Evolutionary conservation across 2,797 vertebrate genomes (phyloP).

Genomic region (Gymnopithys bicolor): DNA sequence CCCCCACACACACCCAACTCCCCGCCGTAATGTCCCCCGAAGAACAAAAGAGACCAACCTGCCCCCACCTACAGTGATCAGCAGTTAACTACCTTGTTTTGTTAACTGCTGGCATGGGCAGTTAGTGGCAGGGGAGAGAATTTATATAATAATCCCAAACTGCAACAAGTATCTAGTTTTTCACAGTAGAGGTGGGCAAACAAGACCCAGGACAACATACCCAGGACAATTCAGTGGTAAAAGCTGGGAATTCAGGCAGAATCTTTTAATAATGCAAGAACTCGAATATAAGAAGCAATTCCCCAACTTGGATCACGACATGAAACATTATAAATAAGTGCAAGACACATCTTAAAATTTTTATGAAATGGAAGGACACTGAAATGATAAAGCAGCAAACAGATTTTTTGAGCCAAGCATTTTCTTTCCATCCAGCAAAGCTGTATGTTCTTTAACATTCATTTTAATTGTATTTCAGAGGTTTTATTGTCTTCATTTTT

Average conservation of each 20-base stretch:
- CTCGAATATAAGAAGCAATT: background rate
- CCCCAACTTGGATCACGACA: background rate
- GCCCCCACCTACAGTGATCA: no score
- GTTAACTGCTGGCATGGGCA: no score
- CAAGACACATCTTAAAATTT: background rate
- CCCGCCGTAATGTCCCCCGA: no score
- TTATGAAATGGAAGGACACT: background rate
- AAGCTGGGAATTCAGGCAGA: background rate
- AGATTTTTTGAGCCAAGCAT: background rate
- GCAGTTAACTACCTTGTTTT: no score
- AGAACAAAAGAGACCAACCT: no score
- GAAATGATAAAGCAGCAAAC: background rate
- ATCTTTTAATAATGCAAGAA: background rate
- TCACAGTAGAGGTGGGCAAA: background rate
- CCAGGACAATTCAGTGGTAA: background rate
- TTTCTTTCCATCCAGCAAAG: background rate
- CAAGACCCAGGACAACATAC: accelerated
- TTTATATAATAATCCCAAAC: no score
- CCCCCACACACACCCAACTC: no score
- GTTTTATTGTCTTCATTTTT: background rate
- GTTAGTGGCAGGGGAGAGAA: no score
- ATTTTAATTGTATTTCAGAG: background rate
- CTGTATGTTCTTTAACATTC: background rate
- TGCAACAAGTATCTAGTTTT: background rate
- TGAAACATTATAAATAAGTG: background rate